Base-by-base conservation (phyloP, 2,888 invertebrate species). In the Polydrusus cervinus region DNA sequence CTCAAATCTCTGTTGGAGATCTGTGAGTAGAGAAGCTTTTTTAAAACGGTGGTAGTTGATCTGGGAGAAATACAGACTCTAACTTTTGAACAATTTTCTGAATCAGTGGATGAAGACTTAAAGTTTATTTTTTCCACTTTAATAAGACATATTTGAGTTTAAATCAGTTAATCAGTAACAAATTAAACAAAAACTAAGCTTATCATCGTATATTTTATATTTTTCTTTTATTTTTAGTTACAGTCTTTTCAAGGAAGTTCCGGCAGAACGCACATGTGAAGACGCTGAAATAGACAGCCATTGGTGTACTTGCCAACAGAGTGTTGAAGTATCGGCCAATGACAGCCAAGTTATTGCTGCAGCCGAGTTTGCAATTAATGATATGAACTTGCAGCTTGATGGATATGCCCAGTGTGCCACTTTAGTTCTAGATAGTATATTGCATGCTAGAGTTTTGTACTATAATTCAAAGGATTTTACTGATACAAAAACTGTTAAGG, bases 261-360 rank as follows among this genome's bases (percentile, higher is more conserved):
- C 94, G 0, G 85, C 84, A 47, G 89, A 90, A 70, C 89, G 97
- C 55, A 95, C 93, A 0, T 98, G 97, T 84, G 88, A 90, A 64
- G 88, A 89, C 75, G 97, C 97, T 0, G 92, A 89, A 0, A 95
- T 98, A 74, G 91, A 92, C 0, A 91, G 93, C 30, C 95, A 96
- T 84, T 97, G 94, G 94, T 97, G 97, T 85, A 94, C 95, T 20
- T 97, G 97, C 80, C 93, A 95, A 82, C 90, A 90, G 73, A 91
- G 91, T 67, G 87, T 87, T 64, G 89, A 90, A 78, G 83, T 95
- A 16, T 84, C 89, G 0, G 86, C 87, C 0, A 88, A 89, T 38
- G 90, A 92, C 78, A 80, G 85, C 0, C 84, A 87, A 9, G 92
- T 93, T 0, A 84, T 87, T 7, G 88, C 90, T 49, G 92, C 92